A percentile compares a stretch with the other conserved stretches of the same genome.
Evolutionary conservation across 1,140 invertebrate genomes (phyloP).

Genomic region (Microplitis mediator): DNA sequence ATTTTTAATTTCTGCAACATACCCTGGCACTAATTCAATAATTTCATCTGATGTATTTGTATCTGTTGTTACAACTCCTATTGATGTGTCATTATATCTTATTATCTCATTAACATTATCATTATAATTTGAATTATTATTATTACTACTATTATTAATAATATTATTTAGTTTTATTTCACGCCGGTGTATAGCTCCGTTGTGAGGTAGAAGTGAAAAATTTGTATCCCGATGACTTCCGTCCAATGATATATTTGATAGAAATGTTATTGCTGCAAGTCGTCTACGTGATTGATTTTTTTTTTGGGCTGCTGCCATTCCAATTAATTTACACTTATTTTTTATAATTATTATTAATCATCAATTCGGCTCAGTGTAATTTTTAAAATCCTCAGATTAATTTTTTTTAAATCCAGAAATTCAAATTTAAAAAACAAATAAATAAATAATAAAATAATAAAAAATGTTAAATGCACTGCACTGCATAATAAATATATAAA

Average conservation of each 20-base stretch:
- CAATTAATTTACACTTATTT: conserved; percentile 18
- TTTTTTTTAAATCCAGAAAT: not conserved
- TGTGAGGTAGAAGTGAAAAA: conserved; percentile 66
- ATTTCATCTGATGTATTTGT: conserved; percentile 39
- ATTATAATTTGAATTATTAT: conserved; percentile 20
- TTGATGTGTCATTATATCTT: conserved; percentile 22
- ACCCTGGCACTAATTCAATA: conserved; percentile 32
- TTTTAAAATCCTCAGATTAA: no score
- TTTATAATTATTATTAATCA: not conserved
- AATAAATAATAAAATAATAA: not conserved
- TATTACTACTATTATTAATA: no score
- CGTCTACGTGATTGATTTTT: conserved; percentile 71
- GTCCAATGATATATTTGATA: conserved; percentile 93
- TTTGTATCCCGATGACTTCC: conserved; percentile 87
- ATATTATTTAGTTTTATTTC: no score
- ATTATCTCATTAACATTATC: conserved; percentile 7
- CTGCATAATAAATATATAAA: not conserved
- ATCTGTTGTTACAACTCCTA: conserved; percentile 15
- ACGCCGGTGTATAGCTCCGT: conserved; percentile 51
- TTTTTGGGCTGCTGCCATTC: conserved; percentile 66
- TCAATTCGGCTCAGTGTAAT: not conserved
- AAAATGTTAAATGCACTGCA: not conserved
- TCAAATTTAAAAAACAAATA: not conserved
- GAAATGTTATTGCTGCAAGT: conserved; percentile 86
- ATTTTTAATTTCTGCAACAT: conserved; percentile 23